A percentile compares a stretch with the other conserved stretches of the same genome.
Conservation (phyloP, 1,140 invertebrate species). For the Battus philenor region DNA sequence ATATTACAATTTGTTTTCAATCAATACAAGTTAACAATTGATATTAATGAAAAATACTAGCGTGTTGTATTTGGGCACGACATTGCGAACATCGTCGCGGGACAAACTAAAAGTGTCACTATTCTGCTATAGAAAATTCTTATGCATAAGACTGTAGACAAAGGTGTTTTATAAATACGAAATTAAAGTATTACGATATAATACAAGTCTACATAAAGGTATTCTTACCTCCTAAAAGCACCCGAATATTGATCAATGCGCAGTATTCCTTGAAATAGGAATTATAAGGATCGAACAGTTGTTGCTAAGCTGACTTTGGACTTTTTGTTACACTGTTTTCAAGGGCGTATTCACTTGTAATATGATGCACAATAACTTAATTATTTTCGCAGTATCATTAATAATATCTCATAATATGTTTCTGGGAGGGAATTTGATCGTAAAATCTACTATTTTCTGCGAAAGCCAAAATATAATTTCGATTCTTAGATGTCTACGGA, state of each 20-base stretch:
- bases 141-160: constrained; percentile 14
- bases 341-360: constrained; percentile 54
- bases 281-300: constrained; percentile 46
- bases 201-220: constrained; percentile 1
- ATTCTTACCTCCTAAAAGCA: constrained; percentile 60
- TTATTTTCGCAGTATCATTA: constrained; percentile 24
- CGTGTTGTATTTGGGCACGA: too few relatives aligned
- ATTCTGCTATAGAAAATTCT: constrained; percentile 6
- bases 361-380: constrained; percentile 31
- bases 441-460: constrained; percentile 33
- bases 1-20: too few relatives aligned
- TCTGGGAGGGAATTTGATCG: constrained; percentile 24
- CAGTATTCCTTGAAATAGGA: constrained; percentile 44
- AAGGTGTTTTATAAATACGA: constrained; percentile 11
- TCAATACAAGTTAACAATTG: too few relatives aligned
- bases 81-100: background rate
- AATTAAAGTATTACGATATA: constrained; percentile 2
- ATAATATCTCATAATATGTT: constrained; percentile 19
- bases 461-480: constrained; percentile 44
- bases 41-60: too few relatives aligned
- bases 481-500: constrained; percentile 30
- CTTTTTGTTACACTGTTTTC: constrained; percentile 65
- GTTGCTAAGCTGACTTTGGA: constrained; percentile 73
- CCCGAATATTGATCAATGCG: constrained; percentile 30
- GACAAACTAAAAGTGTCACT: constrained; percentile 5